Conservation (phyloP, 1,140 invertebrate species). For the Hermetia illucens region DNA sequence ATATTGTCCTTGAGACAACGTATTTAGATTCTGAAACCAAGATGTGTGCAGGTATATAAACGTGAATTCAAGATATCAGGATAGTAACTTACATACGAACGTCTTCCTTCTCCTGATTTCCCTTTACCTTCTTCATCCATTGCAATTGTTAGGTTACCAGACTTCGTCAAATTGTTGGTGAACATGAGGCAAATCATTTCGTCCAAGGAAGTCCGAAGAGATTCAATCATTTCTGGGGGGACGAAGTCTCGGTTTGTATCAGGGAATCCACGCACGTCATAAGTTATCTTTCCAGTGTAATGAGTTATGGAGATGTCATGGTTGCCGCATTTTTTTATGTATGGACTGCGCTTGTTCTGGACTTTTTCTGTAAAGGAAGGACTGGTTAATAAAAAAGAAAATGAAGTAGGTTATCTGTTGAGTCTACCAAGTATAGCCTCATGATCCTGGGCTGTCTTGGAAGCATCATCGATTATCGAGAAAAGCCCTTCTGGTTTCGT, state of each 20-base stretch:
- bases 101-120: too few relatives aligned
- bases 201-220: conserved; percentile 61
- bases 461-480: conserved; percentile 78
- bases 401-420: conserved; percentile 13
- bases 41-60: too few relatives aligned
- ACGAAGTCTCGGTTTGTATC: conserved; percentile 82
- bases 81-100: conserved; percentile 24
- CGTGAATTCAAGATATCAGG: too few relatives aligned
- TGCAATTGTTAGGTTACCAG: conserved; percentile 53
- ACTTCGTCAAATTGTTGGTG: conserved; percentile 71
- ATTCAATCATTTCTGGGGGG: conserved; percentile 71
- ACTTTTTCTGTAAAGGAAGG: conserved; percentile 34
- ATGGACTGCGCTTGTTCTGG: conserved; percentile 36
- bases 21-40: conserved; percentile 49
- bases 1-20: conserved; percentile 56
- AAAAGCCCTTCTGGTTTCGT: conserved; percentile 72
- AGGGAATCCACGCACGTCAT: conserved; percentile 65
- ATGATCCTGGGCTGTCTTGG: conserved; percentile 36
- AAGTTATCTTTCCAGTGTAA: conserved; percentile 70
- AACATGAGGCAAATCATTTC: conserved; percentile 63
- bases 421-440: conserved; percentile 42
- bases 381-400: conserved; percentile 1
- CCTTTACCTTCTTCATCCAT: conserved; percentile 23
- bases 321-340: conserved; percentile 43
- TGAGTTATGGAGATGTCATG: conserved; percentile 67